Evolutionary conservation across 2,113 vertebrate species (phyloP).

Genomic region (Osmerus mordax): DNA sequence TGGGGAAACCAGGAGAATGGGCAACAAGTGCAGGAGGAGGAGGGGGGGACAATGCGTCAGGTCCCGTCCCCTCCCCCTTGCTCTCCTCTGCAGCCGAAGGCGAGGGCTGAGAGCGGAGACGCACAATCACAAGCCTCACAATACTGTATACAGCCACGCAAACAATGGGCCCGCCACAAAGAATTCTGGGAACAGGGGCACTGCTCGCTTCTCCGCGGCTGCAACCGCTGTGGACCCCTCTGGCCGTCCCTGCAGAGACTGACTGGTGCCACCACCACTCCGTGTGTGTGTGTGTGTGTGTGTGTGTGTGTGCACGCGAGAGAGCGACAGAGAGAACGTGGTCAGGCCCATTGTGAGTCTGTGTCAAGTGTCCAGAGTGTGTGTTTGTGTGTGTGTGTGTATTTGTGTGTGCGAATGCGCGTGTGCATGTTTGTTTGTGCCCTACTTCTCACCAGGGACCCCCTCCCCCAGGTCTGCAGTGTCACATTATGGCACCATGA

Average conservation of each 20-base stretch:
- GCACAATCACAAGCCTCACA: conserved; percentile 72
- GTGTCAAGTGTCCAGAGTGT: background rate
- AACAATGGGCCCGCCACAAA: conserved; percentile 75
- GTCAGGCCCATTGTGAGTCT: background rate
- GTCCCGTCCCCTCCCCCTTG: conserved; percentile 66
- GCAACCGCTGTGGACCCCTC: conserved; percentile 3
- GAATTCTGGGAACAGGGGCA: conserved; percentile 81
- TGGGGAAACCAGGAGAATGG: conserved; percentile 74
- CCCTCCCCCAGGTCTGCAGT: no score
- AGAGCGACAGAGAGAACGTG: background rate
- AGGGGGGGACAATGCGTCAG: conserved; percentile 72
- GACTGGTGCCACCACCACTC: conserved; percentile 54
- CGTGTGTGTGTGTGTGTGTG: background rate
- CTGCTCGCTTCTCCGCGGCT: conserved; percentile 47
- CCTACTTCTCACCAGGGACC: no score
- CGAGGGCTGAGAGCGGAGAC: conserved; percentile 58
- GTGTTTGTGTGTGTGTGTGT: background rate
- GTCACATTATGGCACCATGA: no score
- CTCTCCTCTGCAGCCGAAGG: conserved; percentile 51
- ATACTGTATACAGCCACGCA: conserved; percentile 75
- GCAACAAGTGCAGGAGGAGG: conserved; percentile 53
- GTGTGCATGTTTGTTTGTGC: no score
- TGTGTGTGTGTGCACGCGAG: background rate
- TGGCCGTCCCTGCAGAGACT: conserved; percentile 50
- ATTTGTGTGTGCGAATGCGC: no score